These are phyloP conservation scores for Nycticorax nycticorax DNA, from an alignment of 2,113 vertebrate species.

Conservation along the genomic window DNA sequence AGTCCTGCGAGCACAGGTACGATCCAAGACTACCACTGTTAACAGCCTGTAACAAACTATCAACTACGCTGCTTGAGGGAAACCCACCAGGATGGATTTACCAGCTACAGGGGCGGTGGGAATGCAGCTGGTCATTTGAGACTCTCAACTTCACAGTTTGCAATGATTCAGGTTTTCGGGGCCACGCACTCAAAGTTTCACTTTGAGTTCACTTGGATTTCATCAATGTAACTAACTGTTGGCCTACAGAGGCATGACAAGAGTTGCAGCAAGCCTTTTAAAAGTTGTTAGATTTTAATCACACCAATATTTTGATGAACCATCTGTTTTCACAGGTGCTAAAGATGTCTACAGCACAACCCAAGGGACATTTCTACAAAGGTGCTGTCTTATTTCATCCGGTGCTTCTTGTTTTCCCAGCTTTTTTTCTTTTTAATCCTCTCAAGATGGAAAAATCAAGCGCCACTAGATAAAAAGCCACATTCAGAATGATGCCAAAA, in stretches of 20 bases:
- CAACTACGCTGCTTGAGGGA: neutral
- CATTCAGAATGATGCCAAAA: neutral
- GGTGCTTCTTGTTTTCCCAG: neutral
- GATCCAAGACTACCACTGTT: neutral
- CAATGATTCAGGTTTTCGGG: neutral
- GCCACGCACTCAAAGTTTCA: neutral
- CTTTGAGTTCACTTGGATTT: neutral
- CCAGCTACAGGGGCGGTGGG: neutral
- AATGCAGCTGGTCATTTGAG: neutral
- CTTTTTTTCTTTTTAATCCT: neutral
- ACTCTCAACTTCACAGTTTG: neutral
- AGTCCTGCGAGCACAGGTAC: neutral
- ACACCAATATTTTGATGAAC: neutral
- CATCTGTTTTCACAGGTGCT: neutral
- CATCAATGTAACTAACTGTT: neutral
- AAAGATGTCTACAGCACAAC: neutral
- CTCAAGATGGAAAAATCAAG: neutral
- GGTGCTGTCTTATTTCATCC: neutral
- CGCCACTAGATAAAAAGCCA: neutral
- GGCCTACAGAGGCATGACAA: neutral
- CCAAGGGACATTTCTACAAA: neutral
- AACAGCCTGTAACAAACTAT: neutral
- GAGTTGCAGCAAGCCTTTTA: neutral
- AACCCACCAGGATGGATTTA: neutral
- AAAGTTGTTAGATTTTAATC: neutral